These are phyloP conservation scores for Dreissena rostriformis DNA, from an alignment of 1,140 invertebrate species.

Conservation along the genomic window DNA sequence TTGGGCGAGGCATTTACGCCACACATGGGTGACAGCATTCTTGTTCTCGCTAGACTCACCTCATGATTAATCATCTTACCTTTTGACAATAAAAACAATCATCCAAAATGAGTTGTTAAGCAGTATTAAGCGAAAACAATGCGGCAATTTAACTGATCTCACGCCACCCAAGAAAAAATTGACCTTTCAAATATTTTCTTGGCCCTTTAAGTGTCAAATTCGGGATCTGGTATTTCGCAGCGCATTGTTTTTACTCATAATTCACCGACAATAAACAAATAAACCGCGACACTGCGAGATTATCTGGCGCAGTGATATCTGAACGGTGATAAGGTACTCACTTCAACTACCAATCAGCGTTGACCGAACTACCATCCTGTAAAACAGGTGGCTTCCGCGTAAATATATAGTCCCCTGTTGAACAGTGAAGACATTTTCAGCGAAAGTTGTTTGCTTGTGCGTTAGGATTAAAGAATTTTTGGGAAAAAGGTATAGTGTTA, in stretches of 20 bases:
- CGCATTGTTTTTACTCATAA: constrained; percentile 54
- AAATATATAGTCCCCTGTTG: too few relatives aligned
- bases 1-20: too few relatives aligned
- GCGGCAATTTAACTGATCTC: not conserved
- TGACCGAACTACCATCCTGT: constrained; percentile 30
- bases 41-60: too few relatives aligned
- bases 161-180: constrained; percentile 11
- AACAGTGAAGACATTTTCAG: too few relatives aligned
- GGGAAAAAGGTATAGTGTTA: too few relatives aligned
- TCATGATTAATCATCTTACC: too few relatives aligned
- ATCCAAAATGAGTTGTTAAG: too few relatives aligned
- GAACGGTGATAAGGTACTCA: constrained; percentile 24
- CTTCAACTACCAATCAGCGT: constrained; percentile 41
- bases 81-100: too few relatives aligned
- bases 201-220: constrained; percentile 28
- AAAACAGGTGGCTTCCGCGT: constrained; percentile 48
- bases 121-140: too few relatives aligned
- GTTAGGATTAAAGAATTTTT: too few relatives aligned
- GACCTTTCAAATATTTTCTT: constrained; percentile 18
- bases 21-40: too few relatives aligned
- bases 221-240: constrained; percentile 36
- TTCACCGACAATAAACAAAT: constrained; percentile 55
- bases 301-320: constrained; percentile 42
- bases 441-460: too few relatives aligned
- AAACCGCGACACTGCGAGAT: constrained; percentile 51